Evolutionary conservation across 2,797 vertebrate species (phyloP).

Genomic region (Martes flavigula): DNA sequence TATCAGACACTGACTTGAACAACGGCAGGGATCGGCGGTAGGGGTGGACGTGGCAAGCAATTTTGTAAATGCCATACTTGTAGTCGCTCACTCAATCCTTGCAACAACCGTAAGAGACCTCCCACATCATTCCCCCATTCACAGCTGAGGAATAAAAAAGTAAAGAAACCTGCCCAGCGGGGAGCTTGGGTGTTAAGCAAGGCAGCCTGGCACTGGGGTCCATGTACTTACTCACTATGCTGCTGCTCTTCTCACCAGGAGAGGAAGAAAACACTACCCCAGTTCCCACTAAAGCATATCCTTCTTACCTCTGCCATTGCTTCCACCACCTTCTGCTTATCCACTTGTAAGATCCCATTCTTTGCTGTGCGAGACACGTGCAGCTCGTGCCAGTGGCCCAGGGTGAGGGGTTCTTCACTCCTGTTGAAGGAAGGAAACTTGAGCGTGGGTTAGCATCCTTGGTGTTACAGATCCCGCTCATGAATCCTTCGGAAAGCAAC

Average conservation of each 20-base stretch:
- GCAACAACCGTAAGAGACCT: not conserved
- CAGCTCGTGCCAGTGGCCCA: slow-evolving; percentile 94
- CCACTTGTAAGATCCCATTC: slow-evolving; percentile 96
- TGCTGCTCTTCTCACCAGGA: not conserved
- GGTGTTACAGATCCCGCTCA: accelerated
- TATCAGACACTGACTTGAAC: not conserved
- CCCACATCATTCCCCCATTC: not conserved
- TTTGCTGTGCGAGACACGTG: slow-evolving; percentile 94
- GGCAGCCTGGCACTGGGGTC: not conserved
- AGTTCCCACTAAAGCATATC: accelerated
- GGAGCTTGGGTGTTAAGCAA: not conserved
- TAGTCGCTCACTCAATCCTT: not conserved
- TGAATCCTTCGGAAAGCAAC: no score
- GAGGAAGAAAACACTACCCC: not conserved
- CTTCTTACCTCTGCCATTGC: slow-evolving; percentile 92
- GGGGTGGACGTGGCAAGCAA: not conserved
- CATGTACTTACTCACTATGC: not conserved
- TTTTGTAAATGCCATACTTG: not conserved
- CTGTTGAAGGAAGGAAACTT: slow-evolving; percentile 79
- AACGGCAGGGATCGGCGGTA: not conserved
- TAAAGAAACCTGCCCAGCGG: not conserved
- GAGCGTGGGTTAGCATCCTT: not conserved
- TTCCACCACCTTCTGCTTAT: slow-evolving; percentile 91
- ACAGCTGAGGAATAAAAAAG: not conserved
- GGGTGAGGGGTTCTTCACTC: slow-evolving; percentile 90